Conservation (phyloP, 2,888 invertebrate genomes). For the Trachelus stipa region DNA sequence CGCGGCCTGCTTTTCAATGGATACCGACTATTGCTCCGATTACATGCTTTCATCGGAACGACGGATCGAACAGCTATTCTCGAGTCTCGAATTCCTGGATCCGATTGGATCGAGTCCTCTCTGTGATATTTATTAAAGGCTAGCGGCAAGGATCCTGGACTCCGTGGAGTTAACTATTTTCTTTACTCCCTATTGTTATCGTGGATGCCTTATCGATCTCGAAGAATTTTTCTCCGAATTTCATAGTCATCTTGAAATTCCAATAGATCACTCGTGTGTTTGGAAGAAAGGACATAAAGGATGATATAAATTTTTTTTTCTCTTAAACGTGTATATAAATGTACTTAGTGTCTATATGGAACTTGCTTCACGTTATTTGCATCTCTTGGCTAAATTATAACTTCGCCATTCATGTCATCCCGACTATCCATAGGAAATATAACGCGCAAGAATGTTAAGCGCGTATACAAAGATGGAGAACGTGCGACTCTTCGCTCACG, state of each 20-base stretch:
- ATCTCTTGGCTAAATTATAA: not conserved
- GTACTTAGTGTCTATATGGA: not conserved
- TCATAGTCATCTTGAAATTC: not conserved
- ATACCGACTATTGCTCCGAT: constrained; percentile 12
- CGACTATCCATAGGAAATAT: not conserved
- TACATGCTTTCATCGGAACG: constrained; percentile 17
- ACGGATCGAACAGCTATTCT: constrained; percentile 5
- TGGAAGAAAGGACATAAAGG: not conserved
- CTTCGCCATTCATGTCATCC: not conserved
- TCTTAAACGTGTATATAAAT: not conserved
- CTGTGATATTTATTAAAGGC: constrained; percentile 1
- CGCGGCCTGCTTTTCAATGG: constrained; percentile 22
- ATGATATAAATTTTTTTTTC: not conserved
- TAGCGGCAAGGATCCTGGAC: not conserved
- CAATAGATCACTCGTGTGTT: not conserved
- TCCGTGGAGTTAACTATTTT: not conserved
- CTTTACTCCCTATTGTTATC: not conserved
- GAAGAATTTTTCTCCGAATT: not conserved
- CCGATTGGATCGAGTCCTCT: not conserved
- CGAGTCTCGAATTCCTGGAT: constrained; percentile 1
- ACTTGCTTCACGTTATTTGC: not conserved
- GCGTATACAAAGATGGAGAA: not conserved
- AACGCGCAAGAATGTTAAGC: not conserved
- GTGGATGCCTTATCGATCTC: not conserved
- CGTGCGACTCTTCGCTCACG: constrained; percentile 37